Evolutionary conservation across 2,797 vertebrate species (phyloP).

Genomic region (Fistularia tabacaria): DNA sequence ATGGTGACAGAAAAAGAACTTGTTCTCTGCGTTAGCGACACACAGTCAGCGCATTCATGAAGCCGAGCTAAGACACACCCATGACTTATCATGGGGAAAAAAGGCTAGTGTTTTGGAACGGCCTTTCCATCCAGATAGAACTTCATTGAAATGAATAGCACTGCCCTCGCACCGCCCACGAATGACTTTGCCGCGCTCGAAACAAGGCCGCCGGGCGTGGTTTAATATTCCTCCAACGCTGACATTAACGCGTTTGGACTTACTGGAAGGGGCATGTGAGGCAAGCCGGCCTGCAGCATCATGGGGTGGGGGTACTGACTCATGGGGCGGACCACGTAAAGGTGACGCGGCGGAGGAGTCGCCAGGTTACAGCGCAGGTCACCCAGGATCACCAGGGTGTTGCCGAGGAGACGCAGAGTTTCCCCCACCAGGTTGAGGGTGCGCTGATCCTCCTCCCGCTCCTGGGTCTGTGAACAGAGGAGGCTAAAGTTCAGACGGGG

Average conservation of each 20-base stretch:
- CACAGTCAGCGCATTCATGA: too few species aligned
- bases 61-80: too few species aligned
- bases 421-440: conserved; percentile 84
- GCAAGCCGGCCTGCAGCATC: conserved; percentile 81
- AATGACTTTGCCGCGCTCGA: too few species aligned
- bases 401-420: conserved; percentile 86
- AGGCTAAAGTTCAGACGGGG: neutral
- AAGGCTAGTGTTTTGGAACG: too few species aligned
- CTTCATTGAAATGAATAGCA: too few species aligned
- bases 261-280: conserved; percentile 78
- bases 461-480: conserved; percentile 55
- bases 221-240: neutral
- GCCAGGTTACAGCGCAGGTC: conserved; percentile 88
- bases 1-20: too few species aligned
- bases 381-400: conserved; percentile 86
- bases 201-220: neutral
- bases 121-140: too few species aligned
- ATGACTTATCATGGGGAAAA: too few species aligned
- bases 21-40: too few species aligned
- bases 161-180: too few species aligned
- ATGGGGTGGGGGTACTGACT: conserved; percentile 86
- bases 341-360: conserved; percentile 80
- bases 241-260: too few species aligned
- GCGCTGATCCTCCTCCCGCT: conserved; percentile 86
- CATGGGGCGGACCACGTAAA: conserved; percentile 87